These are phyloP conservation scores for Ophiothrix spiculata DNA, from an alignment of 35 echinoderm and acorn worm genomes.

Conservation along the genomic window DNA sequence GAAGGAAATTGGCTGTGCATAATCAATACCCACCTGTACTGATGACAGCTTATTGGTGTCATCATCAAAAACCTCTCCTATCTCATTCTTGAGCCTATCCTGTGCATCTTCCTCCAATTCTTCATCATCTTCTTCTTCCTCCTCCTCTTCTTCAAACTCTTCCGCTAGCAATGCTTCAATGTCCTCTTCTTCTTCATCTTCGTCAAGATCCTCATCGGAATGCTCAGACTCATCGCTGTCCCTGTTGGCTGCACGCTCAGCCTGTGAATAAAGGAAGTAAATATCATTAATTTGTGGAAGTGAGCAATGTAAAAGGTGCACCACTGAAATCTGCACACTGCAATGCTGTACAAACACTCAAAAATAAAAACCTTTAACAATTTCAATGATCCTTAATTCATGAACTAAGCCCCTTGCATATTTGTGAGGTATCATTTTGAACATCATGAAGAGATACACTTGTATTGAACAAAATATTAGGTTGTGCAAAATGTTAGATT, in stretches of 20 bases:
- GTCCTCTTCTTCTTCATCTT: slow-evolving; percentile 95
- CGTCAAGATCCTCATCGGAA: slow-evolving; percentile 84
- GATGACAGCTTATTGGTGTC: slow-evolving; percentile 71
- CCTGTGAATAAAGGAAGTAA: slow-evolving; percentile 23
- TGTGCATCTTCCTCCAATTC: slow-evolving; percentile 94
- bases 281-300: not conserved
- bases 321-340: no score
- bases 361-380: no score
- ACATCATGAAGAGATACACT: no score
- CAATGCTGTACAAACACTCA: no score
- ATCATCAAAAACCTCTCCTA: slow-evolving; percentile 93
- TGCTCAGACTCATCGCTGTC: slow-evolving; percentile 95
- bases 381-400: no score
- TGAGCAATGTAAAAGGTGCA: not conserved
- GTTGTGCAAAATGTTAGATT: no score
- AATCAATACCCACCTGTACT: slow-evolving; percentile 69
- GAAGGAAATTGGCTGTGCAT: no score
- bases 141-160: slow-evolving; percentile 99
- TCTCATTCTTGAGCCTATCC: slow-evolving; percentile 95
- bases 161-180: slow-evolving; percentile 94
- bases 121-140: slow-evolving; percentile 96
- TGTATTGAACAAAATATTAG: no score
- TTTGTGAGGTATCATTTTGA: no score
- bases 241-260: slow-evolving; percentile 80
- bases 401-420: no score